Conservation (phyloP, 92 coral and sea anemone species). For the Montipora capitata region DNA sequence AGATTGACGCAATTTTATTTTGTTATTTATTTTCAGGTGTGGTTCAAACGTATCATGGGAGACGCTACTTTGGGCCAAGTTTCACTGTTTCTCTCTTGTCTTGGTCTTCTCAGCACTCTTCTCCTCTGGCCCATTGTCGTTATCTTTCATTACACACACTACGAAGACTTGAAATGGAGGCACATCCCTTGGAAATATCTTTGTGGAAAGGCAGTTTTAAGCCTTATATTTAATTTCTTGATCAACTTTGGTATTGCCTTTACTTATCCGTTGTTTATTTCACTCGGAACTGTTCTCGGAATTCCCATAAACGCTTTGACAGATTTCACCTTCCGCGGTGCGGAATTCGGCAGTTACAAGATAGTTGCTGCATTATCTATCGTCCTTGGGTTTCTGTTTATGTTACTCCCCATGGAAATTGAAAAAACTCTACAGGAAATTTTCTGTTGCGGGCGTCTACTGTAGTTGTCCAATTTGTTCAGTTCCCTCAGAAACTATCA, state of each 20-base stretch:
- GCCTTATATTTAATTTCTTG: constrained; percentile 79
- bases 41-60: constrained; percentile 79
- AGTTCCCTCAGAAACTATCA: too few species aligned
- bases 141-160: constrained; percentile 80
- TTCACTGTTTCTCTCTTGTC: constrained; percentile 82
- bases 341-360: constrained; percentile 74
- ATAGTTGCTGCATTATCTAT: constrained; percentile 82
- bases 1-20: too few species aligned
- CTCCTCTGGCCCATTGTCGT: constrained; percentile 87
- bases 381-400: constrained; percentile 81
- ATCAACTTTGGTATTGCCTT: constrained; percentile 95
- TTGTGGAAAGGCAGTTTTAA: constrained; percentile 80
- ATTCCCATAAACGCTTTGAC: constrained; percentile 91
- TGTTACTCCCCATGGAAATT: constrained; percentile 51
- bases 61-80: constrained; percentile 85
- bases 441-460: constrained; percentile 18
- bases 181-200: constrained; percentile 86
- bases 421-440: constrained; percentile 52
- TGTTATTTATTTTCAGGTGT: constrained; percentile 46
- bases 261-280: constrained; percentile 91
- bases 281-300: constrained; percentile 93
- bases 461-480: neutral
- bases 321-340: constrained; percentile 82
- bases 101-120: constrained; percentile 76
- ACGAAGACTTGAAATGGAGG: constrained; percentile 80